Base-by-base conservation (phyloP, 2,113 vertebrate species). In the Hipposideros armiger region DNA sequence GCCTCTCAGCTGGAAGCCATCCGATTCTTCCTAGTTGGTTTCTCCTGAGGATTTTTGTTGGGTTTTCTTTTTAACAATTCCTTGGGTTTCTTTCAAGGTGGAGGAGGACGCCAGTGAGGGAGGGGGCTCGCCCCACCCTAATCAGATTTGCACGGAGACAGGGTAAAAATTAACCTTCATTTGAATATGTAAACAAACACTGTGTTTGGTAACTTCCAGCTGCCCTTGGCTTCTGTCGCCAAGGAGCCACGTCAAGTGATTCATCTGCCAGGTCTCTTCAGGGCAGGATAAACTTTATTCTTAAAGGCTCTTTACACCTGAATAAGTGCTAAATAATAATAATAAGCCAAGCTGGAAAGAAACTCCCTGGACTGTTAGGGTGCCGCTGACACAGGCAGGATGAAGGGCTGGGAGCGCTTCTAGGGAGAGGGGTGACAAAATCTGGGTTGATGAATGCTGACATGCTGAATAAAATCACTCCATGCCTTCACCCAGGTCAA, bases 401-500 rank as follows among this genome's bases (percentile, higher is more conserved):
- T 98, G 98, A 98, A 98, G 98, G 98, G 97, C 97, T 93, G 95
- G 97, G 96, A 98, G 97, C 97, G 98, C 98, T 98, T 98, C 96
- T 95, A 95, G 97, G 97, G 98, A 98, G 94, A 45, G 96, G 98
- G 98, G 98, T 99, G 99, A 99, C 98, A 98, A 98, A 98, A 98
- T 98, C 97, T 98, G 90, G 96, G 97, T 98, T 99, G 98, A 99
- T 99, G 98, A 98, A 98, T 98, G 98, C 98, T 99, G 99, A 99
- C 98, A 97, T 98, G 97, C 98, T 98, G 99, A 99, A 99, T 99
- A 99, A 99, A 99, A 98, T 99, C 98, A 98, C 98, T 98, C 98
- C 98, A 94, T 96, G 96, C 98, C 98, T 98, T 98, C 91, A 97
- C 98, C 97, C 97, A 98, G 99, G 99, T 99, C 99, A 99, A 98